These are phyloP conservation scores for Polyergus mexicanus DNA, from an alignment of 1,140 invertebrate species.

Conservation along the genomic window DNA sequence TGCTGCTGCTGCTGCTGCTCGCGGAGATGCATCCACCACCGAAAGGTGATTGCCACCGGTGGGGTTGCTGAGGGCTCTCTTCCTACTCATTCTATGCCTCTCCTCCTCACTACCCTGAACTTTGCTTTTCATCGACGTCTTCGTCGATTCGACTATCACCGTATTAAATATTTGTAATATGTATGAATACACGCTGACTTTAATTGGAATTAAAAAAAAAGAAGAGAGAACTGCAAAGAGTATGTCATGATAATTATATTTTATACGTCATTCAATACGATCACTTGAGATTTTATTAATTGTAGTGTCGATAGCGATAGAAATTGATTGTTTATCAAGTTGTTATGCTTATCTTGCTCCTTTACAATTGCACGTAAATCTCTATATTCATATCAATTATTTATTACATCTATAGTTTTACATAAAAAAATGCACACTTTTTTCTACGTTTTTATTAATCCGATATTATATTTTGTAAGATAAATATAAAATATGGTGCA, in stretches of 20 bases:
- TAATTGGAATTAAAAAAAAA: neutral
- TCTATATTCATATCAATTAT: neutral
- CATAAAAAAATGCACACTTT: neutral
- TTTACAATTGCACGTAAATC: neutral
- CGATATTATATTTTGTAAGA: neutral
- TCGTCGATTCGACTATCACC: neutral
- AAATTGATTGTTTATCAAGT: neutral
- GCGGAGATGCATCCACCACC: slow-evolving; percentile 66
- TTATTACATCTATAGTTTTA: neutral
- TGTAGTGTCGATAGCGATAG: neutral
- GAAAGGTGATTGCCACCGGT: slow-evolving; percentile 55
- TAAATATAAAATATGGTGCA: neutral
- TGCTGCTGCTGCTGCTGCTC: slow-evolving; percentile 52
- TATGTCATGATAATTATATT: neutral
- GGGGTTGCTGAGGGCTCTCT: slow-evolving; percentile 40
- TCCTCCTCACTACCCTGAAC: neutral
- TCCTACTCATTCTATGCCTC: neutral
- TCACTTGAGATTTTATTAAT: neutral
- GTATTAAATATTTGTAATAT: neutral
- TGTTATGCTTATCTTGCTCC: neutral
- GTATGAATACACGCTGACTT: neutral
- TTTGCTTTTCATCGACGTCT: slow-evolving; percentile 10
- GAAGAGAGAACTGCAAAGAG: no score
- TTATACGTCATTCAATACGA: neutral
- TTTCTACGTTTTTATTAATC: neutral